Evolutionary conservation across 2,888 invertebrate genomes (phyloP).

Genomic region (Luperina testacea): DNA sequence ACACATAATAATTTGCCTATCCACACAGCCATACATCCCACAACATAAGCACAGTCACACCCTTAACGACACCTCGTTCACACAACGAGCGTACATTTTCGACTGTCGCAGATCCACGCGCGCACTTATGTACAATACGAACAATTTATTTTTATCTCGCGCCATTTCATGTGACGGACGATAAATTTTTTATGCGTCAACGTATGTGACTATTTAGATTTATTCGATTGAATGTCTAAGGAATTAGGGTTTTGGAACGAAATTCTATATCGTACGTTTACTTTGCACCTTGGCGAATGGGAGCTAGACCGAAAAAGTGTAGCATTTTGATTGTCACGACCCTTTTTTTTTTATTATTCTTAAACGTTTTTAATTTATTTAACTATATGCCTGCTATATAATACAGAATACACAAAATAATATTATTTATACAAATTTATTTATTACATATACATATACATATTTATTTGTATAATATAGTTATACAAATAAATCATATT

Average conservation of each 20-base stretch:
- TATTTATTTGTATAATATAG: too few species aligned
- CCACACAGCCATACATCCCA: not conserved
- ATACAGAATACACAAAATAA: too few species aligned
- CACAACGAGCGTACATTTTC: constrained; percentile 55
- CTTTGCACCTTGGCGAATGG: not conserved
- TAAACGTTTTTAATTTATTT: too few species aligned
- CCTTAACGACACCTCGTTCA: constrained; percentile 48
- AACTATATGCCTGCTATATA: too few species aligned
- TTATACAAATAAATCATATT: too few species aligned
- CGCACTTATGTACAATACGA: constrained; percentile 29
- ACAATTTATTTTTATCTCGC: constrained; percentile 57
- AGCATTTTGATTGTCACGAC: not conserved
- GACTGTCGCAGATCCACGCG: constrained; percentile 26
- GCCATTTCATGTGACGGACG: constrained; percentile 40
- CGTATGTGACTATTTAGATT: constrained; percentile 47
- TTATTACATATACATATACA: too few species aligned
- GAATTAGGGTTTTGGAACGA: not conserved
- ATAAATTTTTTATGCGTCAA: constrained; percentile 60
- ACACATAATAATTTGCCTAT: constrained; percentile 8
- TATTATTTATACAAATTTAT: too few species aligned
- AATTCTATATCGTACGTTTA: too few species aligned
- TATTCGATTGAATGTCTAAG: not conserved
- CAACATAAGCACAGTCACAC: constrained; percentile 20
- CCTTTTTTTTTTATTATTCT: not conserved
- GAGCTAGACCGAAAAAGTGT: not conserved